A percentile compares a stretch with the other conserved stretches of the same genome.
Conservation (phyloP, 2,797 vertebrate species). For the Chromobotia macracanthus region DNA sequence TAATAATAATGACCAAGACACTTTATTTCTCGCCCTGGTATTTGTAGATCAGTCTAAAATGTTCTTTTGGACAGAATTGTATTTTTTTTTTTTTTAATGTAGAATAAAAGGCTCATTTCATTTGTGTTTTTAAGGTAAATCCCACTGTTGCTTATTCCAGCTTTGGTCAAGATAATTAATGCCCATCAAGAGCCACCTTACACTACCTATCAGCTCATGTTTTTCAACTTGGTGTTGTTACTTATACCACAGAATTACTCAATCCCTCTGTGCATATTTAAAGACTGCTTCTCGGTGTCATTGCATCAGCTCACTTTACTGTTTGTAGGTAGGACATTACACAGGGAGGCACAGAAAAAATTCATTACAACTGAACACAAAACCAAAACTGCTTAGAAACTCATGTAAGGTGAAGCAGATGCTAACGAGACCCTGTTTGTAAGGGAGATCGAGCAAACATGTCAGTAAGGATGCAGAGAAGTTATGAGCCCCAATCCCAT, state of each 20-base stretch:
- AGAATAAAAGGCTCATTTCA: neutral
- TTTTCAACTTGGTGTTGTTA: conserved; percentile 48
- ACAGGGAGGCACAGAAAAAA: conserved; percentile 11
- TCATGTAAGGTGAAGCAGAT: neutral
- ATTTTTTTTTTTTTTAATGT: neutral
- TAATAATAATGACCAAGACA: neutral
- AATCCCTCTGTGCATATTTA: conserved; percentile 64
- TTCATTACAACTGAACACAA: conserved; percentile 44
- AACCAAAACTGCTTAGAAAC: conserved; percentile 46
- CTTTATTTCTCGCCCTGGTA: neutral
- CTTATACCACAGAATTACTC: conserved; percentile 59
- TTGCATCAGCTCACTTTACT: conserved; percentile 54
- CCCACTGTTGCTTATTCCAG: conserved; percentile 27
- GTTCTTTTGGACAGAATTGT: neutral
- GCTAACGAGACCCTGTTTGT: neutral
- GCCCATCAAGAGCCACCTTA: conserved; percentile 39
- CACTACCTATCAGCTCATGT: conserved; percentile 40
- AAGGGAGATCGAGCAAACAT: neutral
- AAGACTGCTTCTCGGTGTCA: conserved; percentile 55
- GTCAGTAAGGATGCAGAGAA: neutral
- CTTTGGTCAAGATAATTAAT: conserved; percentile 49
- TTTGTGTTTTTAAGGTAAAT: neutral
- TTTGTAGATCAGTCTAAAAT: neutral
- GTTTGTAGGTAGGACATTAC: conserved; percentile 48
- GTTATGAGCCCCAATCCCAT: neutral